Percentiles rank a stretch among this genome's conserved stretches.
Conservation (phyloP, 2,797 vertebrate species). For the Notoglanidium macrostoma region DNA sequence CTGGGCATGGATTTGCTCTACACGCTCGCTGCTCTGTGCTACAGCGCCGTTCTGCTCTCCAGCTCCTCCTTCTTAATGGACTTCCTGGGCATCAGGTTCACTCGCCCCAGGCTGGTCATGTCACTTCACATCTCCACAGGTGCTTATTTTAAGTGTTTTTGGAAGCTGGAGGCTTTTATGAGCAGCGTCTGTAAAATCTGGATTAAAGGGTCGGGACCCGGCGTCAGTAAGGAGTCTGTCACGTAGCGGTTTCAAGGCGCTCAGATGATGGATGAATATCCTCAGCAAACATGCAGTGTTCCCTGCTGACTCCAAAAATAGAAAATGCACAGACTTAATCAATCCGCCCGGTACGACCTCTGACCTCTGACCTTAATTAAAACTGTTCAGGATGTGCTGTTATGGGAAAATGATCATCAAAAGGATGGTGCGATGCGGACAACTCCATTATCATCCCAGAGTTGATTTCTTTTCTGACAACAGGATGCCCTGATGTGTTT, state of each 20-base stretch:
- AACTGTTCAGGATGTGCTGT: background rate
- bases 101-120: constrained; percentile 46
- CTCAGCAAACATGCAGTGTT: background rate
- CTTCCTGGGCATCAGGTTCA: constrained; percentile 53
- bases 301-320: background rate
- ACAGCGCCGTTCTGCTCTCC: constrained; percentile 58
- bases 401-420: background rate
- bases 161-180: background rate
- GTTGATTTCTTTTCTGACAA: background rate
- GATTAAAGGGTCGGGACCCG: background rate
- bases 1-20: constrained; percentile 56
- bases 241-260: background rate
- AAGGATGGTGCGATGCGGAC: background rate
- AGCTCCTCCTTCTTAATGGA: constrained; percentile 62
- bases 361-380: background rate
- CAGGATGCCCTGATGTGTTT: background rate
- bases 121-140: constrained; percentile 59
- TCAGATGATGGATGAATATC: background rate
- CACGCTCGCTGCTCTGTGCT: constrained; percentile 57
- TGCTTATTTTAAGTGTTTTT: constrained; percentile 22
- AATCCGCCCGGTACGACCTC: background rate
- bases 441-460: background rate
- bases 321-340: background rate
- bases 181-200: background rate
- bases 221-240: background rate